These are phyloP conservation scores for Poeciliopsis prolifica DNA, from an alignment of 2,113 vertebrate species.

Conservation along the genomic window DNA sequence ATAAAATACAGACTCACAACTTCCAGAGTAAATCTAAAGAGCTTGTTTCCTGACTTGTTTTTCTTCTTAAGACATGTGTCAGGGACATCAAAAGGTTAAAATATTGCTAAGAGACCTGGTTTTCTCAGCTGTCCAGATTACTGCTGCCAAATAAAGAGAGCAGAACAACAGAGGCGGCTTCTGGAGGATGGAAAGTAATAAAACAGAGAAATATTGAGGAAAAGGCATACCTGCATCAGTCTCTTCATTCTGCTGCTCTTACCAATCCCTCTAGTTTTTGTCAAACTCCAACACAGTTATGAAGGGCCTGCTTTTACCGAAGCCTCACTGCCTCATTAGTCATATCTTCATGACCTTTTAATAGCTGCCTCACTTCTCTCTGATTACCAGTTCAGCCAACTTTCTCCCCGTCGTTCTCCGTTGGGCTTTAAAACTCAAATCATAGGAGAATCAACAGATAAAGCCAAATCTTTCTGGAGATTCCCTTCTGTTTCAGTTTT, in stretches of 20 bases:
- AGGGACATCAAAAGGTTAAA: neutral
- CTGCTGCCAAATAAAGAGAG: neutral
- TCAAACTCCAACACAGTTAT: slow-evolving; percentile 3
- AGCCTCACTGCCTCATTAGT: slow-evolving; percentile 2
- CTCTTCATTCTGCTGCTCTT: slow-evolving; percentile 36
- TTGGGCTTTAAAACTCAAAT: slow-evolving; percentile 8
- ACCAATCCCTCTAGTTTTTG: neutral
- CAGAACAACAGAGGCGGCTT: neutral
- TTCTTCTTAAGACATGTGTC: neutral
- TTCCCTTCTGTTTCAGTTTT: slow-evolving; percentile 9
- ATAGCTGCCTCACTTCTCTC: neutral
- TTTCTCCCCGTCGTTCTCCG: neutral
- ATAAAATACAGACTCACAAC: neutral
- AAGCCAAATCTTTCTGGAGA: neutral
- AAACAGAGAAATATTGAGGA: slow-evolving; percentile 12
- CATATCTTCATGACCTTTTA: neutral
- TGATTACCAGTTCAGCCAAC: slow-evolving; percentile 4
- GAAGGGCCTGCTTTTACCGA: slow-evolving; percentile 1
- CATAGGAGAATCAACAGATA: slow-evolving; percentile 51
- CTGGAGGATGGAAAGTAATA: neutral
- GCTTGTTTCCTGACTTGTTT: neutral
- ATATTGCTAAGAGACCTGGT: neutral
- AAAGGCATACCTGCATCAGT: slow-evolving; percentile 31
- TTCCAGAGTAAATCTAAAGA: neutral
- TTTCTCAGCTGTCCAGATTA: neutral